Base-by-base conservation (phyloP, 2,113 vertebrate species). In the Dicentrarchus labrax region DNA sequence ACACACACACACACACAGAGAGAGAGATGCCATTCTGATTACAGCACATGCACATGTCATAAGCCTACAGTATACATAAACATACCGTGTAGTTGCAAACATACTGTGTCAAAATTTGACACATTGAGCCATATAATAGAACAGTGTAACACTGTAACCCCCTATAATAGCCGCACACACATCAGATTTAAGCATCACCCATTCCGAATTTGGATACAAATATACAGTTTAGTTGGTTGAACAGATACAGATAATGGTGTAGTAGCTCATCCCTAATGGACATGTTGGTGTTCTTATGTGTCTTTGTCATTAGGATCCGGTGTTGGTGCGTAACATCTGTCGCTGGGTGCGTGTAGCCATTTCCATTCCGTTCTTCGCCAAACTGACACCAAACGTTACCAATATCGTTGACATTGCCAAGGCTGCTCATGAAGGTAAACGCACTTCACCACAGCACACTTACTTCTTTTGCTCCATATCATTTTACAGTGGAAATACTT, bases 311-410 rank as follows among this genome's bases (percentile, higher is more conserved):
- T 89, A 97, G 98, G 96, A 98, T 94, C 96, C 97, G 90, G 96
- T 97, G 85, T 92, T 97, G 92, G 97, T 97, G 72, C 95, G 95
- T 71, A 97, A 98, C 96, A 98, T 98, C 95, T 99, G 98, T 88
- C 97, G 96, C 71, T 99, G 98, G 98, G 96, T 99, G 80, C 96
- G 97, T 76, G 96, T 96, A 92, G 96, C 98, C 92, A 92, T 96
- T 93, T 94, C 47, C 85, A 93, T 99, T 90, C 97, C 98, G 0
- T 99, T 99, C 94, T 99, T 99, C 93, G 98, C 98, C 96, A 99
- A 99, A 88, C 94, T 99, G 95, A 99, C 98, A 91, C 97, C 98
- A 89, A 98, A 98, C 85, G 97, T 99, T 84, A 98, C 97, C 69
- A 95, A 97, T 89, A 96, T 98, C 69, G 96, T 97, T 75, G 97